Percentiles rank a stretch among this genome's conserved stretches.
These are phyloP conservation scores for Leptura quadrifasciata DNA, from an alignment of 2,888 invertebrate species.

Conservation along the genomic window DNA sequence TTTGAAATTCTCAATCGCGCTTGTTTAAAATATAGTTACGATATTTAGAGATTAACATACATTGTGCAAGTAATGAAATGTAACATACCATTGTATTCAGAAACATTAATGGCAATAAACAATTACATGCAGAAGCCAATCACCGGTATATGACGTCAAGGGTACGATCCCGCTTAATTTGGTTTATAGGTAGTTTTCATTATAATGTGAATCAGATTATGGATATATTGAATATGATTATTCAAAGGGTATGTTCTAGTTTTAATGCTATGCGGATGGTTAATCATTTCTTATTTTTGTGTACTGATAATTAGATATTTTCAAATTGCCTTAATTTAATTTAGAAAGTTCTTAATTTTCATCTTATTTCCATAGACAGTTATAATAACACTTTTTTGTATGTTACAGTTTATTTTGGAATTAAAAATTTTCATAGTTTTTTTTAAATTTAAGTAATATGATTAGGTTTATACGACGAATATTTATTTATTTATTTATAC, in stretches of 20 bases:
- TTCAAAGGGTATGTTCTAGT: neutral
- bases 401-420: no score
- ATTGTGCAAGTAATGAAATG: neutral
- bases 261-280: no score
- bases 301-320: no score
- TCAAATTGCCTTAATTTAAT: no score
- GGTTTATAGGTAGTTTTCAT: constrained; percentile 16
- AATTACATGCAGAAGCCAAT: constrained; percentile 3
- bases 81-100: constrained; percentile 7
- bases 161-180: constrained; percentile 19
- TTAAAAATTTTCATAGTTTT: no score
- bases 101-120: constrained; percentile 19
- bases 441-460: no score
- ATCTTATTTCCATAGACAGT: no score
- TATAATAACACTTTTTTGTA: no score
- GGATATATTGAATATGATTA: neutral
- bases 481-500: no score
- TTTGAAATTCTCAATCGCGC: neutral
- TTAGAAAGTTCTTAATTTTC: no score
- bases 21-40: neutral
- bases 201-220: neutral
- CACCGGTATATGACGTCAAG: neutral
- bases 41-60: neutral
- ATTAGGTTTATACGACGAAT: no score
- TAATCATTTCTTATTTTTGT: no score